Base-by-base conservation (phyloP, 2,113 vertebrate genomes). In the Malaclemys terrapin region DNA sequence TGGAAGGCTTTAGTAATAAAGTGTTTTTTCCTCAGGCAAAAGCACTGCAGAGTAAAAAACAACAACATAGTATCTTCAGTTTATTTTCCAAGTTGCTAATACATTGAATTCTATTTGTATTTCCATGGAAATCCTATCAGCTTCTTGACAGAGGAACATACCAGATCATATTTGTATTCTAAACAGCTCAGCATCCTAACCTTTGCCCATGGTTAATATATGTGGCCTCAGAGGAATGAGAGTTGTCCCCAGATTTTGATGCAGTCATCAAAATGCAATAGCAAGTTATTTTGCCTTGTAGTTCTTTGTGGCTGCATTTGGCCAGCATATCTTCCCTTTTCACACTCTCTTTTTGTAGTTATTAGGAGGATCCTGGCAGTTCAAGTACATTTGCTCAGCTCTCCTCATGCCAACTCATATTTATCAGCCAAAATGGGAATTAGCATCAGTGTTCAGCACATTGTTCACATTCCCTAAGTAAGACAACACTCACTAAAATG, bases 171-270 rank as follows among this genome's bases (percentile, higher is more conserved):
- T 80, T 56, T 89, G 4, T 53, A 59, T 59, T 27, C 57, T 62
- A 62, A 62, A 29, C 62, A 56, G 49, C 80, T 50, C 38, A 80
- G 92, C 56, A 88, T 93, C 52, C 42, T 84, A 84, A 90, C 65
- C 59, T n/a, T 93, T 89, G 24, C 91, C 57, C 88, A 38, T 89
- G 57, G 10, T 85, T 93, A 93, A 83, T 87, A 16, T 19, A 45
- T 9, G 11, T 53, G 42, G 20, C 86, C 87, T 94, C 89, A 93
- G 93, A 94, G 82, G 22, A 96, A 91, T 24, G 5, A 94, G 47
- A 90, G 54, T 5, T 80, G 52, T 47, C 90, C 76, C 65, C 83
- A 84, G 53, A 65, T 88, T 94, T 82, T 62, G 69, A 0, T 45
- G 69, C 31, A 45, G 47, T 84, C n/a, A 87, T 13, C 78, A 95